Conservation (phyloP, 2,888 invertebrate species). For the Zhuqinia jingwanae region DNA sequence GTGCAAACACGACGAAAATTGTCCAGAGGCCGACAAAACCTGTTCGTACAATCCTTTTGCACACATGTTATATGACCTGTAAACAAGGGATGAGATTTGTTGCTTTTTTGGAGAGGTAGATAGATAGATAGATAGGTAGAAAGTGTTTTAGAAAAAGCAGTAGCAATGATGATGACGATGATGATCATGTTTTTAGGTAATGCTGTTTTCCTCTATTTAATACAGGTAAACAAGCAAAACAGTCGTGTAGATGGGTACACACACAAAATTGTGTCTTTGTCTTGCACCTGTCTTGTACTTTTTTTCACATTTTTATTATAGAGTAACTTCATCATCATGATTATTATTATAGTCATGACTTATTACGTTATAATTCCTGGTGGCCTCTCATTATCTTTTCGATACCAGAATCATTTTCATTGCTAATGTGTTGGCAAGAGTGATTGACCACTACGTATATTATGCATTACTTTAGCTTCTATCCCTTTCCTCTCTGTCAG, state of each 20-base stretch:
- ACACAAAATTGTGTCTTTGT: constrained; percentile 2
- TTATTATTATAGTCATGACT: constrained; percentile 24
- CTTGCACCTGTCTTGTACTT: no score
- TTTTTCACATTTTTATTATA: constrained; percentile 56
- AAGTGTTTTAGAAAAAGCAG: neutral
- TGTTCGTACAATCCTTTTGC: constrained; percentile 69
- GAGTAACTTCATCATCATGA: constrained; percentile 29
- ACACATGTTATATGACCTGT: constrained; percentile 67
- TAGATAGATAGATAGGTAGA: no score
- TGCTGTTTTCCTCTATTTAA: no score
- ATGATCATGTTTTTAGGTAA: constrained; percentile 22
- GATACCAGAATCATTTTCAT: constrained; percentile 67
- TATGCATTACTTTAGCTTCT: constrained; percentile 25
- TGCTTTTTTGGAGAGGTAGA: constrained; percentile 3
- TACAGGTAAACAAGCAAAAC: constrained; percentile 16
- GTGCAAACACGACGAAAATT: constrained; percentile 71
- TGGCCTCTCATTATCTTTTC: constrained; percentile 67
- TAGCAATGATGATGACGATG: constrained; percentile 6
- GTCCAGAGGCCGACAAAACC: constrained; percentile 74
- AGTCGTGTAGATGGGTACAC: constrained; percentile 33
- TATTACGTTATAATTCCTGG: constrained; percentile 41
- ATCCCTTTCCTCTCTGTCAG: constrained; percentile 2
- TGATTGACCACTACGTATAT: constrained; percentile 67
- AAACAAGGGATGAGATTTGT: constrained; percentile 67
- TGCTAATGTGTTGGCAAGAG: constrained; percentile 57